phyloP scores from a whole-genome alignment of 2,113 vertebrate genomes.

The Lophius piscatorius region DNA sequence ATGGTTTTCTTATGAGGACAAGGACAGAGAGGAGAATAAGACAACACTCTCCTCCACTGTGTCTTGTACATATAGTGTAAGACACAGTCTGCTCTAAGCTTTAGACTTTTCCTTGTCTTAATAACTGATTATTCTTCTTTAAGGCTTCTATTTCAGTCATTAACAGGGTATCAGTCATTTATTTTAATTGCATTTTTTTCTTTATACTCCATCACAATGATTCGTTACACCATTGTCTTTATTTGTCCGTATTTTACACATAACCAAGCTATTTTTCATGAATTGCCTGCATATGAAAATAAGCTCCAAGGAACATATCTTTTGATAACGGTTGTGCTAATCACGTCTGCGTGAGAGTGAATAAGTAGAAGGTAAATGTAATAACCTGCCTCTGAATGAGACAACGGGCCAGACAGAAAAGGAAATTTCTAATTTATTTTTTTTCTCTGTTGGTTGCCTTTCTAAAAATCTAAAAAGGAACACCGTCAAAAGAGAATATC shows the following conservation, averaged over 20 bases:
- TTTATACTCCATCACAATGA: not conserved
- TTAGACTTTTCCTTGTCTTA: no score
- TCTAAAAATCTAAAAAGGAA: conserved; percentile 1
- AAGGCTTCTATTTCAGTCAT: not conserved
- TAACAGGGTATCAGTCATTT: conserved; percentile 2
- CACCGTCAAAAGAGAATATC: not conserved
- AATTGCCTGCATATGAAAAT: conserved; percentile 21
- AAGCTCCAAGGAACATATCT: conserved; percentile 12
- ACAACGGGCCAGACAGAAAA: conserved; percentile 12
- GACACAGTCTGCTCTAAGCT: not conserved
- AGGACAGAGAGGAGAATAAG: not conserved
- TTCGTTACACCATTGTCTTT: conserved; percentile 3
- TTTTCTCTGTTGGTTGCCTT: conserved; percentile 2
- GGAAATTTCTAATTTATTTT: not conserved
- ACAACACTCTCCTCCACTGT: no score
- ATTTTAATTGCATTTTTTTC: conserved; percentile 1
- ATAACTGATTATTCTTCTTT: conserved; percentile 3
- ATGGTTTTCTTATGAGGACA: not conserved
- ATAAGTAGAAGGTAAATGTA: conserved; percentile 12
- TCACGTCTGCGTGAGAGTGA: conserved; percentile 12
- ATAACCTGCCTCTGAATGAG: conserved; percentile 5
- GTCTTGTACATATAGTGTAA: no score
- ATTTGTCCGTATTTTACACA: conserved; percentile 7
- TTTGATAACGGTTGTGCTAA: conserved; percentile 10
- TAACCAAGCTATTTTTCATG: conserved; percentile 7